Evolutionary conservation across 2,797 vertebrate species (phyloP).

Genomic region (Vespertilio murinus): DNA sequence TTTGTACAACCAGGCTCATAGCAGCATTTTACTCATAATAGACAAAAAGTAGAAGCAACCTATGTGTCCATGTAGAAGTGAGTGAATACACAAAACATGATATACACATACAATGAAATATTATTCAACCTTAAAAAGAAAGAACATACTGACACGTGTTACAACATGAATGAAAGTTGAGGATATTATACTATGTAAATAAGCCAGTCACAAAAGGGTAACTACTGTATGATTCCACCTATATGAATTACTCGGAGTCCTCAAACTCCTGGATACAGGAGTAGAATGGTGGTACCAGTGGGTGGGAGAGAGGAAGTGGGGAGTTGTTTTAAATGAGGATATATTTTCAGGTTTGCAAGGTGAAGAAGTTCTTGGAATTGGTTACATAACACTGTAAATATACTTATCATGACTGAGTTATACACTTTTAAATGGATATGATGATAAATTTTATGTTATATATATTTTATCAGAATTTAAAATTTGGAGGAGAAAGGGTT

Average conservation of each 20-base stretch:
- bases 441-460: not conserved
- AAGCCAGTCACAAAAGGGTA: not conserved
- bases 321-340: not conserved
- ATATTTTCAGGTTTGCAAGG: not conserved
- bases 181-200: not conserved
- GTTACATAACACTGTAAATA: not conserved
- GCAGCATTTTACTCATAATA: not conserved
- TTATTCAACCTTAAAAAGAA: not conserved
- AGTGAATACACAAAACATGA: not conserved
- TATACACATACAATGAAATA: not conserved
- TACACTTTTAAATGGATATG: not conserved
- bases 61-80: not conserved
- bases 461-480: not conserved
- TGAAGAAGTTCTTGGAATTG: not conserved
- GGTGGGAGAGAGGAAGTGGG: not conserved
- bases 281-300: not conserved
- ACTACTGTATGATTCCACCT: not conserved
- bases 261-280: not conserved
- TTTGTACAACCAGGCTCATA: fast-evolving
- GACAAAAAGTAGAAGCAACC: not conserved
- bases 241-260: fast-evolving
- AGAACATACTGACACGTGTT: not conserved
- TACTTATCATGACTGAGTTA: not conserved
- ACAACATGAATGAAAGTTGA: not conserved
- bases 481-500: not conserved